phyloP scores from a whole-genome alignment of 2,113 vertebrate species.

The Lepus timidus region DNA sequence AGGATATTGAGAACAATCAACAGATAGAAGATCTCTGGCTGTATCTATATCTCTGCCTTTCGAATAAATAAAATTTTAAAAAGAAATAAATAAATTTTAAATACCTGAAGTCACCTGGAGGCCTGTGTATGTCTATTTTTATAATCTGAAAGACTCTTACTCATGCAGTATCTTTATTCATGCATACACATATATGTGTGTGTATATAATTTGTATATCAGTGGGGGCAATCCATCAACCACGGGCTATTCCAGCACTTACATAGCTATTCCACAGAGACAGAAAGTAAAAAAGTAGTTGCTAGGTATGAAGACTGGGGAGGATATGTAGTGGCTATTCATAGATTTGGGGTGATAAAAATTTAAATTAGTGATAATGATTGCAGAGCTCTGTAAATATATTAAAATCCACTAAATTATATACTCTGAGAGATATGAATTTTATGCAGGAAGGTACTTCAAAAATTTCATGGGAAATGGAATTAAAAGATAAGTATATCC shows the following conservation, averaged over 20 bases:
- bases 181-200: background rate
- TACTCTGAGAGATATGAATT: background rate
- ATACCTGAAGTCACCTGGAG: background rate
- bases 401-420: background rate
- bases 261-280: background rate
- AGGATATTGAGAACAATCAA: no score
- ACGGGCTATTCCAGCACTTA: background rate
- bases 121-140: background rate
- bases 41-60: no score
- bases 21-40: no score
- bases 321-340: background rate
- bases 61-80: no score
- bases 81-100: background rate
- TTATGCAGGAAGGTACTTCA: background rate
- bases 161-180: background rate
- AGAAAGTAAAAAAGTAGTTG: background rate
- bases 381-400: background rate
- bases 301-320: background rate
- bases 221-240: background rate
- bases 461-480: no score
- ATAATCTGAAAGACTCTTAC: background rate
- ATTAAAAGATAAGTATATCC: no score
- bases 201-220: rapidly evolving
- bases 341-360: background rate
- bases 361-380: background rate